A percentile compares a stretch with the other conserved stretches of the same genome.
Conservation (phyloP, 2,797 vertebrate species). For the Ptychobarbus kaznakovi region DNA sequence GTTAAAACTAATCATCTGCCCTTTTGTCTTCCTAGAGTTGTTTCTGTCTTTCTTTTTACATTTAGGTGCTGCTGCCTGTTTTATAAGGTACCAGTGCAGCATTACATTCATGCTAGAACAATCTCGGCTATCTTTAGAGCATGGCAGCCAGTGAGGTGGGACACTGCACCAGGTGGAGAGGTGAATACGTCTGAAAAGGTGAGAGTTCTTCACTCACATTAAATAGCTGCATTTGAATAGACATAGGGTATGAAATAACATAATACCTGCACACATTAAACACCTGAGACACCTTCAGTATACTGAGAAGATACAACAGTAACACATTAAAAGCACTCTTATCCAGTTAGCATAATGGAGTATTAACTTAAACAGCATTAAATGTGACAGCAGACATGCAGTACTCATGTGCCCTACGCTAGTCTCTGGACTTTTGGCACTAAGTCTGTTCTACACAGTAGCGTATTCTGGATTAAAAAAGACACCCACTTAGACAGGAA, state of each 20-base stretch:
- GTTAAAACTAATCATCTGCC: neutral
- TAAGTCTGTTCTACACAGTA: neutral
- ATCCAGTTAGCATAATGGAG: neutral
- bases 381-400: neutral
- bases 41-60: slow-evolving; percentile 1
- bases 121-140: slow-evolving; percentile 20
- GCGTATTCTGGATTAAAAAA: neutral
- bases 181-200: slow-evolving; percentile 68
- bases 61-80: slow-evolving; percentile 8
- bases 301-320: slow-evolving; percentile 7
- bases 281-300: slow-evolving; percentile 60
- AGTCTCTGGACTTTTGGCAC: neutral
- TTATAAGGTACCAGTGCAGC: neutral
- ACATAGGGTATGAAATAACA: slow-evolving; percentile 70
- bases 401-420: neutral
- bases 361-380: neutral
- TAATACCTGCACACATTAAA: slow-evolving; percentile 57
- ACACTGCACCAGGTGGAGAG: slow-evolving; percentile 69
- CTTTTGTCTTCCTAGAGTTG: neutral
- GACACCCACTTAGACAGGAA: too few relatives aligned
- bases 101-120: slow-evolving; percentile 2
- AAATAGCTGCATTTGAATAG: slow-evolving; percentile 70
- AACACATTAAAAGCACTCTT: neutral
- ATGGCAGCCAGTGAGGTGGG: slow-evolving; percentile 64
- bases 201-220: slow-evolving; percentile 64